Base-by-base conservation (phyloP, 2,888 invertebrate species). In the Acrocyrtus sp. region DNA sequence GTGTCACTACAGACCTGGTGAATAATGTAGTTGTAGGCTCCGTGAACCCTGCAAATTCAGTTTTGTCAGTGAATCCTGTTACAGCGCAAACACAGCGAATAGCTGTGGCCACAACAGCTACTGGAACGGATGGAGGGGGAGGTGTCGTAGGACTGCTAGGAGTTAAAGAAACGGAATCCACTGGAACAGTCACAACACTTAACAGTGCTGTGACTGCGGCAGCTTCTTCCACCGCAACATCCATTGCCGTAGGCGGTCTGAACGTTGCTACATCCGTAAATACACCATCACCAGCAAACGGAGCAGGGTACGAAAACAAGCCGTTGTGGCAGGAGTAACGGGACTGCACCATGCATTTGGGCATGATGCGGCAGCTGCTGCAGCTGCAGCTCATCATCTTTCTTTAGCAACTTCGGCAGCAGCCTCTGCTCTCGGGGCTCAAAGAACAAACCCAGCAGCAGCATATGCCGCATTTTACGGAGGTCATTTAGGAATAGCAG, bases 271-370 rank as follows among this genome's bases (percentile, higher is more conserved):
- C 63, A 54, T 57, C 58, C 50, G 39, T 39, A 39, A 39, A 39
- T 12, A 12, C 39, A 12, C 39, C 39, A 12, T 39, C 39, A 12
- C 12, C 12, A 39, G 12, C 12, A 95, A 85, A 94, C 94, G 85
- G 90, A 90, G 29, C 94, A 95, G 85, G 95, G 94, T 85, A 95
- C 95, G 86, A 93, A 94, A 84, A 94, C 95, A 19, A 24, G 41
- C 60, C 4, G 53, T 68, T 1, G 62, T 62, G 15, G 60, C 68
- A 19, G 62, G 62, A 41, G 68, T 68, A 5, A 61, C 68, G 2
- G 68, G 68, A 3, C 22, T 68, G 4, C 67, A 67, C 43, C 60
- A 58, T 21, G 54, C 57, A 5, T 53, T 53, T 45, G 60, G 57
- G 24, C 60, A 68, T 17, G 60, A 56, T 34, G 68, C 60, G 1